These are phyloP conservation scores for Cheilinus undulatus DNA, from an alignment of 2,113 vertebrate species.

Conservation along the genomic window DNA sequence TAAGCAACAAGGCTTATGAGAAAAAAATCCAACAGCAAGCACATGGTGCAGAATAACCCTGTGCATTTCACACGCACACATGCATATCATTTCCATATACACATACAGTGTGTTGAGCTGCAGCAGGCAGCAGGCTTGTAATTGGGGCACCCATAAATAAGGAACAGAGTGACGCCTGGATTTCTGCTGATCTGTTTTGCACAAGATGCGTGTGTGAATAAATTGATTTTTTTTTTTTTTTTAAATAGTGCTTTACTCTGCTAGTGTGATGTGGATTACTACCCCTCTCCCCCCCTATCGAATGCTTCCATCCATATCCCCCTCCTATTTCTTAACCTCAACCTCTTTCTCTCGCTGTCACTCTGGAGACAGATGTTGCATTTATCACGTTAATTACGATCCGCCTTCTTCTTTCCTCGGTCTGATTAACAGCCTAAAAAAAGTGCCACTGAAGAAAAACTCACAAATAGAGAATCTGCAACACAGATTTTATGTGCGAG, in stretches of 20 bases:
- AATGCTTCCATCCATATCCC: slow-evolving; percentile 28
- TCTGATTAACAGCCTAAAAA: slow-evolving; percentile 38
- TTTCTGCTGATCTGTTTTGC: slow-evolving; percentile 62
- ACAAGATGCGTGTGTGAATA: slow-evolving; percentile 45
- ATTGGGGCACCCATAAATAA: slow-evolving; percentile 70
- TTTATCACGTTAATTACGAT: slow-evolving; percentile 73
- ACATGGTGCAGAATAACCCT: slow-evolving; percentile 37
- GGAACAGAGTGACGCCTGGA: slow-evolving; percentile 39
- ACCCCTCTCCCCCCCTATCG: not conserved
- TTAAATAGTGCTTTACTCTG: slow-evolving; percentile 27
- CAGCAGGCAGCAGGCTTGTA: slow-evolving; percentile 51
- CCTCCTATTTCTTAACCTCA: slow-evolving; percentile 13
- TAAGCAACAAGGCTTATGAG: slow-evolving; percentile 37
- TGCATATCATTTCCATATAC: slow-evolving; percentile 50
- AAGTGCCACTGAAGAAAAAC: slow-evolving; percentile 3
- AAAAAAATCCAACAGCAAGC: slow-evolving; percentile 16
- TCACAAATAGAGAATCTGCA: slow-evolving; percentile 4
- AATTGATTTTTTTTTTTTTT: slow-evolving; percentile 52
- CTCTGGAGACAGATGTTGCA: slow-evolving; percentile 54
- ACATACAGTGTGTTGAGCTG: slow-evolving; percentile 28
- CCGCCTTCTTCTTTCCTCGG: slow-evolving; percentile 19
- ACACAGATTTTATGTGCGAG: not conserved
- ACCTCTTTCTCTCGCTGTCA: slow-evolving; percentile 19
- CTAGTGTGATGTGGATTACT: slow-evolving; percentile 21
- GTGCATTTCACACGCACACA: slow-evolving; percentile 47